Base-by-base conservation (phyloP, 2,888 invertebrate genomes). In the Latrodectus hesperus region DNA sequence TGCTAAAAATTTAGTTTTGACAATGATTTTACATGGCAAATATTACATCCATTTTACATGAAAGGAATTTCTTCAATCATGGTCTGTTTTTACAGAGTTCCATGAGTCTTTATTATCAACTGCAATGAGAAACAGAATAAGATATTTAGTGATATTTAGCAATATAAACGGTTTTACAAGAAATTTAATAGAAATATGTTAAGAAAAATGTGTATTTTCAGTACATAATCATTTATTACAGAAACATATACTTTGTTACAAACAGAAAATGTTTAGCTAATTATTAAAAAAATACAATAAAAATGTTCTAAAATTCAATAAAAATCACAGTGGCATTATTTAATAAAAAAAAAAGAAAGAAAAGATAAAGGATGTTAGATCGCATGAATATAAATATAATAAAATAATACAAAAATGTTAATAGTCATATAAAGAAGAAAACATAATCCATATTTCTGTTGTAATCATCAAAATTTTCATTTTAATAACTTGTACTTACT, bases 21-120 rank as follows among this genome's bases (percentile, higher is more conserved):
- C 60, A 60, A 60, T 60, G 60, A n/a, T n/a, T 16, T n/a, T 60
- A 9, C 60, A 60, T 60, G 4, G n/a, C 60, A 60, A 60, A 60
- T n/a, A 60, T 55, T 55, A 55, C n/a, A 10, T 60, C 60, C 60
- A 60, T 60, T 60, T 60, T 60, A 60, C 60, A 60, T 55, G 55
- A 55, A 60, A 64, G 26, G 67, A 80, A 67, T 67, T 60, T 70
- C 82, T 82, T 75, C 82, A 75, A 51, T 68, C 75, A 75, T 82
- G 82, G 64, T 82, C 75, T 82, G 74, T 82, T 75, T 82, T 76
- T 38, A 82, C 81, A 81, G 73, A 81, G 82, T 55, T 55, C 74
- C 74, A 74, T 82, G 70, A 75, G 68, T 17, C 75, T 67, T 72
- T 81, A 64, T 26, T 51, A 67, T 80, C 65, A 82, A 75, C 82